phyloP scores from a whole-genome alignment of 2,797 vertebrate genomes.

The Lacerta bilineata region DNA sequence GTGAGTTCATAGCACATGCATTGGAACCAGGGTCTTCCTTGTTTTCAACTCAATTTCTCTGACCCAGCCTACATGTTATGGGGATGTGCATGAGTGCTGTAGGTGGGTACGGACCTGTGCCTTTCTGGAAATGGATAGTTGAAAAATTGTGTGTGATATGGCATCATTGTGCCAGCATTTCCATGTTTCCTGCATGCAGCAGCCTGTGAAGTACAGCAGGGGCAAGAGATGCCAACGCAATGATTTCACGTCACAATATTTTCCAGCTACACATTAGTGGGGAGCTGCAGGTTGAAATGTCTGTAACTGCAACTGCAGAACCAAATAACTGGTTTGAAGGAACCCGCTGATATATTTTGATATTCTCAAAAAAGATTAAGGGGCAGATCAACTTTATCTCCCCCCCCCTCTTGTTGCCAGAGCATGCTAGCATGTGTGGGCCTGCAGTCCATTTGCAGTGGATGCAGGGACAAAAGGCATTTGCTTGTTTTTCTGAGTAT shows the following conservation, averaged over 20 bases:
- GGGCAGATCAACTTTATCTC: neutral
- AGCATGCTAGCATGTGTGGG: neutral
- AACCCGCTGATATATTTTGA: neutral
- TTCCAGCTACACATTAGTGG: neutral
- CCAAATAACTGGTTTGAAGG: neutral
- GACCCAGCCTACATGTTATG: neutral
- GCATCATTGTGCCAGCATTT: neutral
- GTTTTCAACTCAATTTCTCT: neutral
- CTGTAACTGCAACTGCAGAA: neutral
- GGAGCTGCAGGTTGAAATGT: neutral
- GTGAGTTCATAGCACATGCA: neutral
- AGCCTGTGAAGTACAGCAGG: neutral
- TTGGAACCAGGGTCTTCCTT: neutral
- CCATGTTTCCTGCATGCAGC: neutral
- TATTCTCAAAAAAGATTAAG: neutral
- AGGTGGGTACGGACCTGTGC: neutral
- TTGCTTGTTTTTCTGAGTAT: neutral
- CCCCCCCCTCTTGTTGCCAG: neutral
- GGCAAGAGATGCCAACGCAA: too few species aligned
- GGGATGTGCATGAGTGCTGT: neutral
- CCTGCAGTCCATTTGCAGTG: neutral
- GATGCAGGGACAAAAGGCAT: too few species aligned
- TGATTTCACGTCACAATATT: neutral
- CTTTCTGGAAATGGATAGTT: neutral
- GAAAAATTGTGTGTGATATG: neutral